Conservation (phyloP, 1,140 invertebrate genomes). For the Pantala flavescens region DNA sequence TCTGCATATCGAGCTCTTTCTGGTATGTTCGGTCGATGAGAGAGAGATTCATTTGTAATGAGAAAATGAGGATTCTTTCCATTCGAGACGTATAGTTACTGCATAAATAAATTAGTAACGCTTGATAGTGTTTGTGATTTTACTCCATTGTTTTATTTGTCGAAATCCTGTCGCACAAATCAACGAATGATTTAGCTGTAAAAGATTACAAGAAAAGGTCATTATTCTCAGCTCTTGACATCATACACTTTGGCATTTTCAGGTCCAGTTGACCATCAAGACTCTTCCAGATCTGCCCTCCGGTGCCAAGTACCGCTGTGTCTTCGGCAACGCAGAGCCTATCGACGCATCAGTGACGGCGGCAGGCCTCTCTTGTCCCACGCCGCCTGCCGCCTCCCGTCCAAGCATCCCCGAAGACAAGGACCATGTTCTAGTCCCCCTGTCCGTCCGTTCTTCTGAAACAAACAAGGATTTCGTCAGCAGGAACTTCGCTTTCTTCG, state of each 20-base stretch:
- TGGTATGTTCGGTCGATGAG: no score
- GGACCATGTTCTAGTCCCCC: conserved; percentile 82
- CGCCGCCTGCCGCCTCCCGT: conserved; percentile 63
- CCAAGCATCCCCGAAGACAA: conserved; percentile 66
- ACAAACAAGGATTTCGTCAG: conserved; percentile 94
- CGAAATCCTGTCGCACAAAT: no score
- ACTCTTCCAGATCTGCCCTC: conserved; percentile 78
- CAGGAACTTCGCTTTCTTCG: conserved; percentile 85
- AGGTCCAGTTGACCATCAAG: conserved; percentile 75
- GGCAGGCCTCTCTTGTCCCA: conserved; percentile 72
- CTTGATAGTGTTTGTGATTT: no score
- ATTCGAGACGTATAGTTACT: no score
- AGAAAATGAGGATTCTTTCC: no score
- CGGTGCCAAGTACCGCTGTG: conserved; percentile 87
- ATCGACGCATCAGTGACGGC: conserved; percentile 74
- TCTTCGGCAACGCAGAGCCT: conserved; percentile 74
- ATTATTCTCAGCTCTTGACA: no score
- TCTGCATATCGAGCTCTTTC: no score
- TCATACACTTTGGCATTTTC: conserved; percentile 23
- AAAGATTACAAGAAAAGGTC: no score
- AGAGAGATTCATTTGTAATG: no score
- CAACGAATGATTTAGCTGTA: no score
- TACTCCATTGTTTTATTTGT: no score
- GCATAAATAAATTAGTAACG: no score
- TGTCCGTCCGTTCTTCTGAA: conserved; percentile 87